Percentiles rank a stretch among this genome's conserved stretches.
Conservation (phyloP, 37 sponge, comb jelly and placozoan genomes). For the Beroe ovata region DNA sequence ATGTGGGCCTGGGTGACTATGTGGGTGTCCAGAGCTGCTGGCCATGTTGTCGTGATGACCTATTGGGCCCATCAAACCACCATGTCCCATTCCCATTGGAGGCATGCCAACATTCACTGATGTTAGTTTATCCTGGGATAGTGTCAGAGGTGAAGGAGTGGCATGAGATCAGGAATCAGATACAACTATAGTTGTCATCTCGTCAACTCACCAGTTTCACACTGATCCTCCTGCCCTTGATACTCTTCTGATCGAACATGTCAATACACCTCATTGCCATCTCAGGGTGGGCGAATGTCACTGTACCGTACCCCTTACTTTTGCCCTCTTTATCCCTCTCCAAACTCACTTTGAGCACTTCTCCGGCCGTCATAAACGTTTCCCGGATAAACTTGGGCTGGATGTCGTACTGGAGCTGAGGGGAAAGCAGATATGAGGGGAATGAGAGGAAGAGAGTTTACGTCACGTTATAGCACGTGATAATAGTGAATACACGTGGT, state of each 20-base stretch:
- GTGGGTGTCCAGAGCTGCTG: not conserved
- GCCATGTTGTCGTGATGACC: conserved; percentile 2
- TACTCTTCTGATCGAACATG: conserved; percentile 52
- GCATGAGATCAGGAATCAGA: too few species aligned
- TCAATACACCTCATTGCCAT: conserved; percentile 47
- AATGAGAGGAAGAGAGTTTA: too few species aligned
- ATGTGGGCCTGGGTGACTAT: not conserved
- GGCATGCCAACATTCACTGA: conserved; percentile 7
- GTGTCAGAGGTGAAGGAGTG: too few species aligned
- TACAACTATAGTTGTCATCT: too few species aligned
- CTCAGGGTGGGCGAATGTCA: conserved; percentile 31
- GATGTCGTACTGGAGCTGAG: conserved; percentile 35
- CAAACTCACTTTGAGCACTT: conserved; percentile 8
- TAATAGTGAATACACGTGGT: too few species aligned
- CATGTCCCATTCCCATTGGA: conserved; percentile 1
- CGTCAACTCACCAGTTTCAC: conserved; percentile 15
- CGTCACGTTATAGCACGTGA: too few species aligned
- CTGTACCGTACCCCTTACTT: conserved; percentile 32
- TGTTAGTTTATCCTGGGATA: conserved; percentile 37
- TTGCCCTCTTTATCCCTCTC: conserved; percentile 31
- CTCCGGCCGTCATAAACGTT: not conserved
- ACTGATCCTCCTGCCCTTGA: conserved; percentile 32
- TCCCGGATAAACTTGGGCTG: conserved; percentile 19
- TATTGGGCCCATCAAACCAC: conserved; percentile 5
- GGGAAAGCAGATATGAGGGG: too few species aligned